These are phyloP conservation scores for Palythoa caribaeorum DNA, from an alignment of 92 coral and sea anemone species.

Conservation along the genomic window DNA sequence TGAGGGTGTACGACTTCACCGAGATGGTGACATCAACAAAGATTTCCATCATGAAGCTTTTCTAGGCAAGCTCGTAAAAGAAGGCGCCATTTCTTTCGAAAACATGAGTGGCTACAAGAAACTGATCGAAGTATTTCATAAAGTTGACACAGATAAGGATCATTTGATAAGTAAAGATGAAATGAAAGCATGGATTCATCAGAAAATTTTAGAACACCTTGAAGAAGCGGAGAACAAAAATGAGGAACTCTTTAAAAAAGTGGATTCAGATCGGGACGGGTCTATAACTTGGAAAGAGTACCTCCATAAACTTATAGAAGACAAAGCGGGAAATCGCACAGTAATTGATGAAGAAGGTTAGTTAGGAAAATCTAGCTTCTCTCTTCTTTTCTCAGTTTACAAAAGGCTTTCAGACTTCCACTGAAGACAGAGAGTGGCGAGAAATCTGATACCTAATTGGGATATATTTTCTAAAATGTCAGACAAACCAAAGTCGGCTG, in stretches of 20 bases:
- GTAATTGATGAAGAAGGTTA: slow-evolving; percentile 49
- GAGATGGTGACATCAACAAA: slow-evolving; percentile 95
- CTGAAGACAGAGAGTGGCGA: background rate
- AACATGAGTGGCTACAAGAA: slow-evolving; percentile 89
- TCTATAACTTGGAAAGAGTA: slow-evolving; percentile 79
- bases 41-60: slow-evolving; percentile 97
- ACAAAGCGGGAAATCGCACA: slow-evolving; percentile 69
- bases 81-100: slow-evolving; percentile 84
- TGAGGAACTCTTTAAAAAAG: slow-evolving; percentile 70
- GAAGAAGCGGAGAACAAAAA: slow-evolving; percentile 79
- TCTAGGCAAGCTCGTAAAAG: slow-evolving; percentile 89
- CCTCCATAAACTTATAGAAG: slow-evolving; percentile 70
- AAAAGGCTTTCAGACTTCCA: background rate
- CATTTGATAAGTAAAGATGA: slow-evolving; percentile 88
- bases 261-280: slow-evolving; percentile 75
- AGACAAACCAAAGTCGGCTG: background rate
- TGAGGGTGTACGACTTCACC: slow-evolving; percentile 87
- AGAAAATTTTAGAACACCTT: slow-evolving; percentile 86
- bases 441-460: background rate
- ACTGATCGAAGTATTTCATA: slow-evolving; percentile 90
- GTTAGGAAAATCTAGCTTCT: background rate
- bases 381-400: background rate
- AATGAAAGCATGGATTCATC: slow-evolving; percentile 87
- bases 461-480: background rate
- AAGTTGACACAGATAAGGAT: slow-evolving; percentile 87